These are phyloP conservation scores for Trichonephila clavata DNA, from an alignment of 1,140 invertebrate species.

Conservation along the genomic window DNA sequence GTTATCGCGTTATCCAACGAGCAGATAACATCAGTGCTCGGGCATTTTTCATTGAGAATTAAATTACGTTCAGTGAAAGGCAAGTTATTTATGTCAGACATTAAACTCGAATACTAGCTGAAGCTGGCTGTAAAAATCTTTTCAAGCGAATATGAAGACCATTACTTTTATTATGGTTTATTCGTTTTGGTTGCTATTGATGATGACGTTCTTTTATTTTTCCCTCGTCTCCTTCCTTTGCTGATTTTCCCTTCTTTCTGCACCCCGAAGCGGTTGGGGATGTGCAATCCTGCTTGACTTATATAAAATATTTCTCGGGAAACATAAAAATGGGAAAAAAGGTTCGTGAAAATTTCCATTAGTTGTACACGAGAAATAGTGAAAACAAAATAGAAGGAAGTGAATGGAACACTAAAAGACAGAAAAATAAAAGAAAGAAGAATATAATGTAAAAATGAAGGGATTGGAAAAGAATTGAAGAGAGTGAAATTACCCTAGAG, in stretches of 20 bases:
- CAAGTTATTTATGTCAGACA: conserved; percentile 60
- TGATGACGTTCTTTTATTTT: conserved; percentile 53
- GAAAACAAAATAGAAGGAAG: conserved; percentile 25
- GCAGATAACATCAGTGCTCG: background rate
- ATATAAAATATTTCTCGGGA: conserved; percentile 12
- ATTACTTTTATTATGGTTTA: conserved; percentile 56
- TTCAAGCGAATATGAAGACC: conserved; percentile 52
- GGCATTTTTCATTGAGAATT: conserved; percentile 63
- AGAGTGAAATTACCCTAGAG: background rate
- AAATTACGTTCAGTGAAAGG: conserved; percentile 61
- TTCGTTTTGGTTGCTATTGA: conserved; percentile 60
- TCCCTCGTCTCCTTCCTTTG: background rate
- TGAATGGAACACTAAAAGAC: background rate
- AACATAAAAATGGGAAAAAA: conserved; percentile 41
- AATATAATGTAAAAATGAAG: background rate
- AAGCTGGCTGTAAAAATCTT: conserved; percentile 46
- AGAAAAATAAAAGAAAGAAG: background rate
- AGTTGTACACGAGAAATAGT: conserved; percentile 28
- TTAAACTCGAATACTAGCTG: conserved; percentile 42
- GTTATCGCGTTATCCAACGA: conserved; percentile 16
- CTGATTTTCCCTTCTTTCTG: background rate
- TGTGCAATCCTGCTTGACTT: conserved; percentile 30
- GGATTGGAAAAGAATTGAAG: background rate
- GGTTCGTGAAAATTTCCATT: conserved; percentile 60
- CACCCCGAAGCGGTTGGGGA: background rate